Evolutionary conservation across 2,888 invertebrate genomes (phyloP).

Genomic region (Rapana venosa): DNA sequence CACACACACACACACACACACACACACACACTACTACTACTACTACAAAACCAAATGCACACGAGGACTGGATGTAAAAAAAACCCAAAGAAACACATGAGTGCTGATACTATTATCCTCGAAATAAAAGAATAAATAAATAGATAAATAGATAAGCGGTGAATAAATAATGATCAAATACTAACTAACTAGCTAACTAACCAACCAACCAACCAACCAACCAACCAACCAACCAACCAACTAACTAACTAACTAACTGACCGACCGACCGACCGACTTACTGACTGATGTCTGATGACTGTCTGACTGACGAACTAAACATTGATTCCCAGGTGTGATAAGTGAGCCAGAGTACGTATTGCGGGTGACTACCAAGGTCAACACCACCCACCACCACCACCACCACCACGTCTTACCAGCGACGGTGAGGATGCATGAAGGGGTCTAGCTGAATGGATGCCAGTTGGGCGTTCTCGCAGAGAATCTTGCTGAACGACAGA

Average conservation of each 20-base stretch:
- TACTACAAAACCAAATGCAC: not conserved
- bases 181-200: not conserved
- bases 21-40: not conserved
- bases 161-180: not conserved
- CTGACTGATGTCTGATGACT: too few species aligned
- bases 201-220: too few species aligned
- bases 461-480: conserved; percentile 33
- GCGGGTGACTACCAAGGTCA: too few species aligned
- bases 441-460: not conserved
- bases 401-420: not conserved
- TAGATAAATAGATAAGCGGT: not conserved
- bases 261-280: too few species aligned
- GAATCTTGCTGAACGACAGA: conserved; percentile 12
- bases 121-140: not conserved
- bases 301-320: not conserved
- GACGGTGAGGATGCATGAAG: not conserved
- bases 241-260: too few species aligned
- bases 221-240: too few species aligned
- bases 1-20: not conserved
- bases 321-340: too few species aligned
- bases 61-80: not conserved
- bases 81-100: not conserved
- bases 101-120: too few species aligned
- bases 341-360: too few species aligned
- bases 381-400: too few species aligned